phyloP scores from a whole-genome alignment of 2,113 vertebrate genomes.

The Macroglossus sobrinus region DNA sequence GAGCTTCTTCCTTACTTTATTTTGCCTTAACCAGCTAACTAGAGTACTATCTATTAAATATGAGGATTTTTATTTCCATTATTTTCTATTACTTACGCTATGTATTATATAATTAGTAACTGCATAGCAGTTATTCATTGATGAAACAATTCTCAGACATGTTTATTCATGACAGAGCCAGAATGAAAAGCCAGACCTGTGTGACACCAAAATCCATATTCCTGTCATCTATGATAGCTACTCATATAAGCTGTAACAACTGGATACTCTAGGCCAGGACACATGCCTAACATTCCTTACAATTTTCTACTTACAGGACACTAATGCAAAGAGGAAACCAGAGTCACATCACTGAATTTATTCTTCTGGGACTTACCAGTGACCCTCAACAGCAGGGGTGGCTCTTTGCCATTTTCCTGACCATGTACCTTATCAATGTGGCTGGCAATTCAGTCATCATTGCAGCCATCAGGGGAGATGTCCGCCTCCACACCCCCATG shows the following conservation, averaged over 20 bases:
- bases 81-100: background rate
- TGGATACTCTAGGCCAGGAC: background rate
- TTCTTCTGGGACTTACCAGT: constrained; percentile 56
- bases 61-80: background rate
- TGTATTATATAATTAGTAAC: background rate
- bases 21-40: background rate
- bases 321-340: constrained; percentile 20
- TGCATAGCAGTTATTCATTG: background rate
- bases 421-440: constrained; percentile 57
- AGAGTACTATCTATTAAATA: background rate
- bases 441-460: constrained; percentile 60
- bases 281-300: background rate
- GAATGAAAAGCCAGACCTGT: background rate
- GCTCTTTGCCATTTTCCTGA: constrained; percentile 56
- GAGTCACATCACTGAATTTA: constrained; percentile 42
- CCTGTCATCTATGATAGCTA: background rate
- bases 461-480: constrained; percentile 17
- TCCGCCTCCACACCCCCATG: constrained; percentile 53
- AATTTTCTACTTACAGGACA: background rate
- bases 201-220: background rate
- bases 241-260: background rate
- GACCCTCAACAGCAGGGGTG: constrained; percentile 20
- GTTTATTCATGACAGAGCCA: background rate
- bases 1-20: background rate
- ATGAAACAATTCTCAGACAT: background rate